Evolutionary conservation across 2,888 invertebrate species (phyloP), one percentile per base, ranked within the genome.

Genomic region (Mylabris sibirica): DNA sequence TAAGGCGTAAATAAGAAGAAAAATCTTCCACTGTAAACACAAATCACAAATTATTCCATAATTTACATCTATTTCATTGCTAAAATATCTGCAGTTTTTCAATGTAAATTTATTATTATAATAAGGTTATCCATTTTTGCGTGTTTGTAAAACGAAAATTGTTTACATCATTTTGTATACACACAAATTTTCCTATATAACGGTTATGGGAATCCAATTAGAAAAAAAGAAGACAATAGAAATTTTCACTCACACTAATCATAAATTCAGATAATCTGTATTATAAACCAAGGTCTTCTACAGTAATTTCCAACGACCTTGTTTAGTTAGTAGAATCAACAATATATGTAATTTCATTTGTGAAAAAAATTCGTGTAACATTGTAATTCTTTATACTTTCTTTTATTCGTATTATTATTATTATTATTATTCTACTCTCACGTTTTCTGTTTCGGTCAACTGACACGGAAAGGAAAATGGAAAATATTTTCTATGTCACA

Each of bases 241-340:
- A 14, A 26, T 57, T 57, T 26, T 57, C 57, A 57, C 57, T 57
- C 14, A n/a, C 12, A 53, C 17, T 49, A 22, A 53, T 53, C 22
- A 22, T 53, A 8, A 26, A 57, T 57, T 57, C 57, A 57, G 24
- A 57, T 57, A 57, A 57, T 57, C 24, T 24, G 11, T 24, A 30
- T 30, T 30, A 30, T 30, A 24, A 57, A 0, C 26, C 57, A 57
- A 57, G 57, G 57, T 26, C 57, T 57, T 57, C 17, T 26, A 57
- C 11, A 5, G 26, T 26, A 57, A 57, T 57, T 57, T 57, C 14
- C 57, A 26, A 57, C 57, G 57, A 57, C 57, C 57, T 57, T 57
- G 57, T 12, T 3, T 9, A 2, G 3, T n/a, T n/a, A n/a, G n/a
- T 22, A 57, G 12, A 22, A 24, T 57, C 22, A 12, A 22, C 8